A percentile compares a stretch with the other conserved stretches of the same genome.
Evolutionary conservation across 2,888 invertebrate genomes (phyloP).

Genomic region (Lasioglossum oenotherae): DNA sequence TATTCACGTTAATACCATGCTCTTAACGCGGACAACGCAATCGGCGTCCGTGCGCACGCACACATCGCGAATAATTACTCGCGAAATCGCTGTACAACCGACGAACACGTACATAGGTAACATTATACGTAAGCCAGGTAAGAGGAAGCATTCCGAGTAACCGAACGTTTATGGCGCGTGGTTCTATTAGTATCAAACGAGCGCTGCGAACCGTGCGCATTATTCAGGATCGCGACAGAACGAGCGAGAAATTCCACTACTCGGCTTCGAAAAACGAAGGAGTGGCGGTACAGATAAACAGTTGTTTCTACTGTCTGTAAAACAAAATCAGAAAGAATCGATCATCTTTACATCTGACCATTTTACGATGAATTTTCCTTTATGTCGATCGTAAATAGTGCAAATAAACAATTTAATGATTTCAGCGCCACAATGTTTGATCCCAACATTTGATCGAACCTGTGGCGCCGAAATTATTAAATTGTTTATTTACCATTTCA

Average conservation of each 20-base stretch:
- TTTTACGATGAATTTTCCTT: no score
- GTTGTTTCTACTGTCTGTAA: neutral
- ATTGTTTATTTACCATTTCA: no score
- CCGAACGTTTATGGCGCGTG: slow-evolving; percentile 24
- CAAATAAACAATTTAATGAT: no score
- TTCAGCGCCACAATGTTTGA: no score
- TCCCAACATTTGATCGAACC: no score
- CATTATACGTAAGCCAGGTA: slow-evolving; percentile 42
- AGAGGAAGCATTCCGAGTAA: slow-evolving; percentile 33
- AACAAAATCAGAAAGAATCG: neutral
- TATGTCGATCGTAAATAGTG: no score
- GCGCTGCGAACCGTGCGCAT: slow-evolving; percentile 23
- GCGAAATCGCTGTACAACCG: slow-evolving; percentile 20
- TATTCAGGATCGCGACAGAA: slow-evolving; percentile 26
- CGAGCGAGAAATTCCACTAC: slow-evolving; percentile 11
- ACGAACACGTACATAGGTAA: slow-evolving; percentile 51
- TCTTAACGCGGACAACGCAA: slow-evolving; percentile 37
- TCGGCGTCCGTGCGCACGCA: slow-evolving; percentile 23
- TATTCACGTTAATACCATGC: slow-evolving; percentile 60
- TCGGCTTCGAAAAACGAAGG: slow-evolving; percentile 10
- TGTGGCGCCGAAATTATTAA: no score
- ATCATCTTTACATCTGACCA: neutral
- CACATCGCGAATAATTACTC: slow-evolving; percentile 61
- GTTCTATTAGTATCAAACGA: slow-evolving; percentile 44
- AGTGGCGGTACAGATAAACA: neutral